phyloP scores from a whole-genome alignment of 2,113 vertebrate genomes.

The Vicugna pacos region DNA sequence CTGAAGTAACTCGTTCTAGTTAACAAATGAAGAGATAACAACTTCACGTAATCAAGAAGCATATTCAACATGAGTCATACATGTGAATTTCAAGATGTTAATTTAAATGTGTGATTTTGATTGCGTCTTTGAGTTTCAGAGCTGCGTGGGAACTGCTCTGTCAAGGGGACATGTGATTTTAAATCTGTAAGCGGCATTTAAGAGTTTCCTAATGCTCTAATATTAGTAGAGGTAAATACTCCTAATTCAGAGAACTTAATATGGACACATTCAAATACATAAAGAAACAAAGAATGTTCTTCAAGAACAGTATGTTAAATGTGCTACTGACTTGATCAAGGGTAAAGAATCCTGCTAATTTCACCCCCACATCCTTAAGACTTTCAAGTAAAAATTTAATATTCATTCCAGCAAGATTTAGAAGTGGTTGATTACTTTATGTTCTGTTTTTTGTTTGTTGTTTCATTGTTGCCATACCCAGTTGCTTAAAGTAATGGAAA shows the following conservation, averaged over 20 bases:
- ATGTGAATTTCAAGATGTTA: conserved; percentile 81
- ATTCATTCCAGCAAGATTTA: not conserved
- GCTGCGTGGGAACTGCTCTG: conserved; percentile 54
- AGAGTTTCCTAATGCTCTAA: conserved; percentile 59
- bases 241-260: conserved; percentile 45
- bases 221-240: conserved; percentile 59
- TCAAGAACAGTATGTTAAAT: not conserved
- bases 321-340: not conserved
- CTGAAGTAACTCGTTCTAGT: conserved; percentile 58
- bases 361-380: not conserved
- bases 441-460: not conserved
- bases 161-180: conserved; percentile 45
- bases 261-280: conserved; percentile 31
- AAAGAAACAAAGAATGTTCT: conserved; percentile 12
- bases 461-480: not conserved
- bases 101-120: conserved; percentile 79
- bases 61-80: conserved; percentile 76
- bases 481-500: conserved; percentile 18
- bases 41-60: conserved; percentile 73
- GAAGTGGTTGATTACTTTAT: not conserved
- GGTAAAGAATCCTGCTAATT: conserved; percentile 16
- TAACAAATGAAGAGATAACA: conserved; percentile 71
- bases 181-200: conserved; percentile 65
- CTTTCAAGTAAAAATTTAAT: not conserved
- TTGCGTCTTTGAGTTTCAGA: conserved; percentile 73